These are phyloP conservation scores for Dryobates pubescens DNA, from an alignment of 2,797 vertebrate species.

Conservation along the genomic window DNA sequence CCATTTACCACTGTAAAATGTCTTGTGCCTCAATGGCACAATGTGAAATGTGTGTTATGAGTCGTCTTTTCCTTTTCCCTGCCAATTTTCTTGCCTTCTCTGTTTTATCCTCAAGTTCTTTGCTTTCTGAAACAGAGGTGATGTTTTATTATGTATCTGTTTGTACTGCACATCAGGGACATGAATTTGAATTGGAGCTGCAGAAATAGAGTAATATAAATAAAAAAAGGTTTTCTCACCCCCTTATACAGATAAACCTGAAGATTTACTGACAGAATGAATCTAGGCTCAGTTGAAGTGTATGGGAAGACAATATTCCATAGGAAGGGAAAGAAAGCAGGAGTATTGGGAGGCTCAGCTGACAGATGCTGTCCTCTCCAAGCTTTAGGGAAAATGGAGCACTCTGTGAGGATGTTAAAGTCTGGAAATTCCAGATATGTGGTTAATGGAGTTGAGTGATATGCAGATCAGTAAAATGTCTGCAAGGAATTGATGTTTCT, in stretches of 20 bases:
- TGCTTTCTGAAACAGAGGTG: background rate
- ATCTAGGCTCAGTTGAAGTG: constrained; percentile 1
- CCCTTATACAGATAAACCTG: background rate
- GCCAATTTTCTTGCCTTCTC: background rate
- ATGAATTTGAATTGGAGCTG: background rate
- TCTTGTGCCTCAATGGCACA: background rate
- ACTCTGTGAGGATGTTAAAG: background rate
- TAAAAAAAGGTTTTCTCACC: background rate
- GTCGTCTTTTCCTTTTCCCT: background rate
- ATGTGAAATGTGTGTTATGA: background rate
- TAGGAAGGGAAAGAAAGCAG: background rate
- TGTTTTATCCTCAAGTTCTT: background rate
- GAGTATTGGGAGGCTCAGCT: background rate
- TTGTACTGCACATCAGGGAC: background rate
- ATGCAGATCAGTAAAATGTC: background rate
- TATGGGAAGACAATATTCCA: background rate
- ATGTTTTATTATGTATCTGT: background rate
- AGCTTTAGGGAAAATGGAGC: background rate
- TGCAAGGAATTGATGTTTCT: background rate
- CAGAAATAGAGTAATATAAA: background rate
- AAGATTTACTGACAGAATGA: background rate
- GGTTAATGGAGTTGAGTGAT: background rate
- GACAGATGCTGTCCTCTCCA: background rate
- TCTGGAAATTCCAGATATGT: background rate
- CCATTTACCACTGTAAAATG: background rate